phyloP scores from a whole-genome alignment of 2,113 vertebrate genomes.

The Gavialis gangeticus region DNA sequence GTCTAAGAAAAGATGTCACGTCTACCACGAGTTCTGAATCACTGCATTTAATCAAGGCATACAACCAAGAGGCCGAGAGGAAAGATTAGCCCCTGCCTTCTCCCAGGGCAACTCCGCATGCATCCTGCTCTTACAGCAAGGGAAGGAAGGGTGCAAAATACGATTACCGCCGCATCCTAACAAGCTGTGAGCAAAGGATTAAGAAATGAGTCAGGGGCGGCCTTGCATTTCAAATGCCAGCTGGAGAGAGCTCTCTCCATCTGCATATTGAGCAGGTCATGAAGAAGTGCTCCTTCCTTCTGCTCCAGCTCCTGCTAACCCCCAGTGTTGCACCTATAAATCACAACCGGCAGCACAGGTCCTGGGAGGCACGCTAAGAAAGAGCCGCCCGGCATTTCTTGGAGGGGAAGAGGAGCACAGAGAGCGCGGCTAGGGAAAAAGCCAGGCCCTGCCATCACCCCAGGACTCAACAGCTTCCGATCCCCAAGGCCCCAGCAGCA shows the following conservation, averaged over 20 bases:
- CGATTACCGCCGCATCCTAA: not conserved
- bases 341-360: not conserved
- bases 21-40: not conserved
- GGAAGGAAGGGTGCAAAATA: not conserved
- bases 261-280: not conserved
- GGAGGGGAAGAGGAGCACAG: not conserved
- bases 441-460: not conserved
- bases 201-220: not conserved
- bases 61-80: accelerated
- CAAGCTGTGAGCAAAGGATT: not conserved
- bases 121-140: not conserved
- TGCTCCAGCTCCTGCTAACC: not conserved
- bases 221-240: not conserved
- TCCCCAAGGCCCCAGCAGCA: not conserved
- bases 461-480: not conserved
- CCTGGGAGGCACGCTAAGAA: not conserved
- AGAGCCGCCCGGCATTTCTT: accelerated
- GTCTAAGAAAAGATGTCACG: too few species aligned
- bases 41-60: not conserved
- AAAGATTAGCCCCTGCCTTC: not conserved
- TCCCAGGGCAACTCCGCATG: accelerated
- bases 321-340: not conserved
- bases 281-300: not conserved
- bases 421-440: not conserved
- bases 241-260: not conserved